A percentile compares a stretch with the other conserved stretches of the same genome.
Evolutionary conservation across 2,797 vertebrate species (phyloP).

Genomic region (Falco berigora): DNA sequence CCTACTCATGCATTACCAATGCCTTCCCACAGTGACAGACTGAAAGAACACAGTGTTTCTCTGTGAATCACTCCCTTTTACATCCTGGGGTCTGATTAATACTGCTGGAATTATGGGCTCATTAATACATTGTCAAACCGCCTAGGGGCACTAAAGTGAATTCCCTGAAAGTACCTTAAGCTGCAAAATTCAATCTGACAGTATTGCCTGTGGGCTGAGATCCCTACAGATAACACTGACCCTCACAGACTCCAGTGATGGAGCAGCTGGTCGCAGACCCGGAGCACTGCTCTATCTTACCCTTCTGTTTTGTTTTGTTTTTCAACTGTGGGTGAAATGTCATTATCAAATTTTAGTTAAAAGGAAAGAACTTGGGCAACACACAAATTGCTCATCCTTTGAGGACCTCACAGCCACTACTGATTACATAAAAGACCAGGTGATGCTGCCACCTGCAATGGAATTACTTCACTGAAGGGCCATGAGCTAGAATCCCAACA

Average conservation of each 20-base stretch:
- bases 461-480: background rate
- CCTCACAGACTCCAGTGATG: background rate
- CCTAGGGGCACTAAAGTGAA: background rate
- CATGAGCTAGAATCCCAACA: background rate
- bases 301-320: background rate
- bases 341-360: background rate
- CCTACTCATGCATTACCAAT: background rate
- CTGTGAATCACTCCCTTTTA: constrained; percentile 20
- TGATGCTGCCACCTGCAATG: background rate
- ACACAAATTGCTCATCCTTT: background rate
- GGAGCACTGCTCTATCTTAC: background rate
- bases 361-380: background rate
- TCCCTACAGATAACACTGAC: background rate
- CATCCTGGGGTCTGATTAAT: constrained; percentile 13
- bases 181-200: background rate
- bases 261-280: background rate
- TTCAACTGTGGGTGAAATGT: background rate
- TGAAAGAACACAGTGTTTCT: background rate
- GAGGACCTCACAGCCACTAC: background rate
- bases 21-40: constrained; percentile 5
- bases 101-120: background rate
- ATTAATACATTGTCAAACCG: background rate
- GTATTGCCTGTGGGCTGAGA: background rate
- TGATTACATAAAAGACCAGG: background rate
- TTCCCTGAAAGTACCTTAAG: background rate